Evolutionary conservation across 2,888 invertebrate genomes (phyloP), one percentile per base, ranked within the genome.

Genomic region (Lysandra bellargus): DNA sequence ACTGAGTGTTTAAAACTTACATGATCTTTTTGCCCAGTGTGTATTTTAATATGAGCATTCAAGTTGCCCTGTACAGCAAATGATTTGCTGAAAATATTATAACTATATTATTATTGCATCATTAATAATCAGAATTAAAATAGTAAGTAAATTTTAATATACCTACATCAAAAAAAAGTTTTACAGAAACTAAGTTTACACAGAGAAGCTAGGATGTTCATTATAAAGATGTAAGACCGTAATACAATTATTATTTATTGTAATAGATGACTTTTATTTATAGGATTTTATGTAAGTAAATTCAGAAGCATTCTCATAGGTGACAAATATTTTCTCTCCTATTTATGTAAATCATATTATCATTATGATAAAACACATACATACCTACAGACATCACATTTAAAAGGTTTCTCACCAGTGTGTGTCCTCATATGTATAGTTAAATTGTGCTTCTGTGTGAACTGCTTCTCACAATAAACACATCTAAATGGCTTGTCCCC

Each of bases 31-130:
- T 96, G 95, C 0, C 96, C 96, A 0, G 94, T 92, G 80, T 96
- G 96, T 57, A 96, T 96, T 87, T 96, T 96, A n/a, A 95, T 90
- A 86, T 96, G 96, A 1, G 96, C 95, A 82, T 95, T 95, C 81
- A 96, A 95, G 85, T 96, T 96, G 0, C 96, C 95, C 85, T 96
- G 90, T 0, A 96, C 96, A 0, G 95, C 95, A 86, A 96, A 96
- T 83, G 94, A 94, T 86, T 96, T 96, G 78, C 96, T 95, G 89
- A 69, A 91, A 92, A 78, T 61, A 61, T 61, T 61, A 6, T 23
- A 49, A 49, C 9, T 9, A 9, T 49, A 37, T 37, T 37, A 37
- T 37, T 37, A 4, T 37, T 37, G 37, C 37, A 37, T 37, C 37
- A 37, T 2, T 37, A 37, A 37, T 37, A 37, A 3, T 37, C 4